Evolutionary conservation across 2,113 vertebrate genomes (phyloP), one percentile per base, ranked within the genome.

Genomic region (Rhabdomys dilectus): DNA sequence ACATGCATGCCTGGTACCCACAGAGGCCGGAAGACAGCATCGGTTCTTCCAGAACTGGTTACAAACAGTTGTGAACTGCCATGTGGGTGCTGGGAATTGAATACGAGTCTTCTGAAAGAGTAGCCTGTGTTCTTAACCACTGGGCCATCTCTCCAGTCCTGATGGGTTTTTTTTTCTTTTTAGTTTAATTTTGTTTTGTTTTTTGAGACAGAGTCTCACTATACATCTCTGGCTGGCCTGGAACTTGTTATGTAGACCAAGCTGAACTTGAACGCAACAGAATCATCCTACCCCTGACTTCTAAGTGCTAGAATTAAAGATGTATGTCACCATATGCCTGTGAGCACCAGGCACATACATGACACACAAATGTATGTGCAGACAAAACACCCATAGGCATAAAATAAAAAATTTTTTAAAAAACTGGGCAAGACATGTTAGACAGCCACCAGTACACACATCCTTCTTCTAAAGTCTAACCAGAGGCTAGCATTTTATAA

Each of bases 401-500:
- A 84, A 84, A 64, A 31, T 84, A 5, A 73, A 31, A 77, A 76
- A 34, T 5, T 70, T 24, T 13, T 58, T n/a, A 82, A 22, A 66
- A 82, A 80, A 42, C 34, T n/a, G 24, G 9, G 16, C 21, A 75
- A n/a, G 39, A 82, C 29, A 96, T 73, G 34, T 78, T 66, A 24
- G 51, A 51, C 76, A 88, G 70, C 53, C 81, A 80, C 82, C 58
- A 94, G n/a, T 39, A 89, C 91, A 89, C 56, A 93, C 66, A 29
- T 85, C 84, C 56, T 26, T 51, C 48, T 76, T 45, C 51, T 82
- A 88, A 93, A 89, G 88, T 89, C 77, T 70, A 56, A 82, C 66
- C 39, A 86, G 66, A 91, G 42, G 45, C 82, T 89, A 31, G 86
- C 45, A 78, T 60, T 96, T 84, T 96, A 77, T 39, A 91, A 91